These are phyloP conservation scores for Tiphia femorata DNA, from an alignment of 2,888 invertebrate genomes.

Conservation along the genomic window DNA sequence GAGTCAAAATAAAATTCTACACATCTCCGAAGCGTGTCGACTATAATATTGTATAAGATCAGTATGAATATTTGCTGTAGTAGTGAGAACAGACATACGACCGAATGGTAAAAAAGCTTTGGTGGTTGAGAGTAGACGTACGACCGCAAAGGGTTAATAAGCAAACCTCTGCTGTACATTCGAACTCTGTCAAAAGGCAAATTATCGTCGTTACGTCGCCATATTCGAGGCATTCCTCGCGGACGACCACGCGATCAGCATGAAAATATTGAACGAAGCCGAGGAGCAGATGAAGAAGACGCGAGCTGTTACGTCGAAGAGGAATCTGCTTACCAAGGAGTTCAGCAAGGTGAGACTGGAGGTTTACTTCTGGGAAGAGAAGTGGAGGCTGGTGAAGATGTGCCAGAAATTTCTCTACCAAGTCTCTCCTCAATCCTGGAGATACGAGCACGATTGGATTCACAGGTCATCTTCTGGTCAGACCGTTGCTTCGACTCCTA, in stretches of 20 bases:
- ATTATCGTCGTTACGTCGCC: conserved; percentile 71
- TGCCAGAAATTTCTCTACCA: conserved; percentile 79
- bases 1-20: too few species aligned
- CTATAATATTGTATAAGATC: too few species aligned
- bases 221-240: conserved; percentile 75
- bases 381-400: conserved; percentile 75
- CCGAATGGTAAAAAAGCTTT: too few species aligned
- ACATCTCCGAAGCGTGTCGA: too few species aligned
- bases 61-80: too few species aligned
- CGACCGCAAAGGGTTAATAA: too few species aligned
- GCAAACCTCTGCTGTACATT: too few species aligned
- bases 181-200: too few species aligned
- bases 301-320: conserved; percentile 33
- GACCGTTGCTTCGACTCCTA: conserved; percentile 13
- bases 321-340: conserved; percentile 50
- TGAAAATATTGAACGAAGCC: conserved; percentile 71
- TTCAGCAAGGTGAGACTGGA: conserved; percentile 60
- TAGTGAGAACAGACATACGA: too few species aligned
- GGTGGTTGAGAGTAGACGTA: too few species aligned
- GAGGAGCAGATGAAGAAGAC: conserved; percentile 70
- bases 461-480: conserved; percentile 36
- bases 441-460: conserved; percentile 69
- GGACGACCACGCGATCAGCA: conserved; percentile 74
- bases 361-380: conserved; percentile 75
- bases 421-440: conserved; percentile 76